Evolutionary conservation across 2,113 vertebrate species (phyloP), one percentile per base, ranked within the genome.

Genomic region (Laticauda laticaudata): DNA sequence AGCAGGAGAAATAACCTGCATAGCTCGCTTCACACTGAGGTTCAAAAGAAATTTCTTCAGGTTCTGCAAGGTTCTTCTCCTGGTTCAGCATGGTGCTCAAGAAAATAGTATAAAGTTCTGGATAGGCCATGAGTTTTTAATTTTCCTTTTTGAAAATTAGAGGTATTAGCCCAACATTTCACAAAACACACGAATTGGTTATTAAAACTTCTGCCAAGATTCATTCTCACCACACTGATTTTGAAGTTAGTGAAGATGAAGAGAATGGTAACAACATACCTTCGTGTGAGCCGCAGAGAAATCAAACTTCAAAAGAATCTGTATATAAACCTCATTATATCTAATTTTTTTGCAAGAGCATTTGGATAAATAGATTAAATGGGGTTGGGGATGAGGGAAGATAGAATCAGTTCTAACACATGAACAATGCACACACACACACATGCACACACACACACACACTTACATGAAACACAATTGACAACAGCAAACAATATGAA

Each of bases 191-290:
- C 11, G 94, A 92, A 64, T 93, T 91, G 92, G 93, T 48, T 94
- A 91, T 91, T 29, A 93, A 43, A 0, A 0, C 0, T 5, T 95
- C 45, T 92, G 89, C 88, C 29, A 0, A 86, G 88, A 53, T 59
- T 10, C 87, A 61, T 61, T 1, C 0, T 86, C 85, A 75, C 88
- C 5, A 0, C 61, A 26, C 64, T 57, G 81, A 86, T 81, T 93
- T 95, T 93, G 95, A 96, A 95, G 93, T 96, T 90, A 94, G 89
- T 90, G 86, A 94, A 92, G 90, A 81, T 90, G 93, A 53, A 88
- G 92, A 94, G 86, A 4, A 26, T 20, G 9, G 29, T 0, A 75
- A 86, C 90, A 3, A 0, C 1, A 23, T 1, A 0, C 14, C 43
- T 92, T 45, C 20, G 8, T 57, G 88, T 48, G 88, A 92, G 54